These are phyloP conservation scores for Arenaria interpres DNA, from an alignment of 2,113 vertebrate genomes.

Conservation along the genomic window DNA sequence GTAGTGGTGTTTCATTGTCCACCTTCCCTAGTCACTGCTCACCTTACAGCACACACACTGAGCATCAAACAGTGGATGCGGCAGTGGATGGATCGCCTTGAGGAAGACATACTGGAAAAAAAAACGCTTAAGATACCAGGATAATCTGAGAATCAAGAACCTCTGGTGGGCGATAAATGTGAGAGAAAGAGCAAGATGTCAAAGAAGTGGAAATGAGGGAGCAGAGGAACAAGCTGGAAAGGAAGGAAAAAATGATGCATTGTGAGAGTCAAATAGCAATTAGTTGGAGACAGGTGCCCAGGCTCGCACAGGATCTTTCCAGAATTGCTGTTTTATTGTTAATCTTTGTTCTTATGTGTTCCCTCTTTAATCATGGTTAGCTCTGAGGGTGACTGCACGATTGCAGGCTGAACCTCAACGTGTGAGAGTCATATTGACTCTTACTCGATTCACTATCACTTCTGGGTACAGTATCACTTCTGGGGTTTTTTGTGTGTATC, in stretches of 20 bases:
- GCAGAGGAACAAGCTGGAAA: not conserved
- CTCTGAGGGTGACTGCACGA: not conserved
- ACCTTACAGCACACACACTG: not conserved
- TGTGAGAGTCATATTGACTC: not conserved
- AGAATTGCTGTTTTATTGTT: not conserved
- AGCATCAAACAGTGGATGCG: not conserved
- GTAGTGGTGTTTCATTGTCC: not conserved
- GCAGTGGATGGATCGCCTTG: not conserved
- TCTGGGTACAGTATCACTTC: not conserved
- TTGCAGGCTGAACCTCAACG: not conserved
- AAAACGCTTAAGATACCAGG: not conserved
- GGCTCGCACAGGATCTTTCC: not conserved
- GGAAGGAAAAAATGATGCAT: not conserved
- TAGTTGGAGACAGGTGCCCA: accelerated
- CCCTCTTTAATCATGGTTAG: not conserved
- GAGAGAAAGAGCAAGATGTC: not conserved
- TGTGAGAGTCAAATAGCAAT: not conserved
- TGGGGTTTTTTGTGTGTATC: not conserved
- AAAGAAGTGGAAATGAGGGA: not conserved
- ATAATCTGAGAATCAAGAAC: not conserved
- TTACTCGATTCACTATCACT: not conserved
- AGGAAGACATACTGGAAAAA: not conserved
- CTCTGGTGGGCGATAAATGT: not conserved
- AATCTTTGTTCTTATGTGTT: not conserved
- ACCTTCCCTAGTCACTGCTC: not conserved